Conservation (phyloP, 2,113 vertebrate genomes). For the Delphinapterus leucas region DNA sequence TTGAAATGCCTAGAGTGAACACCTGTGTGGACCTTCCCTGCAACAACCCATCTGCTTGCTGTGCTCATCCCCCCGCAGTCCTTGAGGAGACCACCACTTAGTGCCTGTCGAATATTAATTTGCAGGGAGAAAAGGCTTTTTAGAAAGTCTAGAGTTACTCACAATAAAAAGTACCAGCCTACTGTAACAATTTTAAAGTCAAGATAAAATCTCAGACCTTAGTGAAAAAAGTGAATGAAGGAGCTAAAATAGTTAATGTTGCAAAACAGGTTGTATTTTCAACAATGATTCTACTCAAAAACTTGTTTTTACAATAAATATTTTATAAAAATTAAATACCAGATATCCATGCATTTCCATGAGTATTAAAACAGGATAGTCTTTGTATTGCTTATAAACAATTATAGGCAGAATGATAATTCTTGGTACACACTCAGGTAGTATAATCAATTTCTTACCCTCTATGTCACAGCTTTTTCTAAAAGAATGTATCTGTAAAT, state of each 20-base stretch:
- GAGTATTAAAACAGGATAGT: background rate
- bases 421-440: background rate
- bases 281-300: background rate
- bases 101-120: background rate
- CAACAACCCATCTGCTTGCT: background rate
- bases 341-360: background rate
- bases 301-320: background rate
- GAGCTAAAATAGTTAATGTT: background rate
- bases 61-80: background rate
- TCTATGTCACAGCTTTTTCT: background rate
- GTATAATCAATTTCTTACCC: background rate
- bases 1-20: background rate
- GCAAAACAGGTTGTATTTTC: background rate
- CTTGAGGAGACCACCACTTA: background rate
- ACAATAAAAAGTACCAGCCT: background rate
- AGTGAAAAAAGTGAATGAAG: background rate
- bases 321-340: background rate
- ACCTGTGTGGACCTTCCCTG: background rate
- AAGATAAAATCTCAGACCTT: background rate
- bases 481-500: background rate
- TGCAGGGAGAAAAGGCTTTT: background rate
- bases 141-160: background rate
- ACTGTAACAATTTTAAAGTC: background rate
- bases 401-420: background rate
- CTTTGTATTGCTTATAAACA: background rate